Evolutionary conservation across 2,888 invertebrate species (phyloP).

Genomic region (Bedellia somnulentella): DNA sequence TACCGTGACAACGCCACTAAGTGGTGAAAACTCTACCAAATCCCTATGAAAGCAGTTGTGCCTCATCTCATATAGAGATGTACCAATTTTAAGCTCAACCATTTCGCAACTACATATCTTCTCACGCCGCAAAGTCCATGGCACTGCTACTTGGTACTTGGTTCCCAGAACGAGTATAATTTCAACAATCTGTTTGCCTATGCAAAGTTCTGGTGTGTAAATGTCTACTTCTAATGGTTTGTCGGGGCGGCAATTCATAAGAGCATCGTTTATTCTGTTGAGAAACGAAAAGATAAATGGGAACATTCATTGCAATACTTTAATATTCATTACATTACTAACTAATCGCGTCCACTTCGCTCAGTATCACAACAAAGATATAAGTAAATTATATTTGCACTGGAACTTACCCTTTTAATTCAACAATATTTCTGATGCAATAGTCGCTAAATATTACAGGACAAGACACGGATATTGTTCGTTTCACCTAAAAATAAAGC

Average conservation of each 20-base stretch:
- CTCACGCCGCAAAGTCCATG: constrained; percentile 35
- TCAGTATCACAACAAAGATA: too few relatives aligned
- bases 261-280: constrained; percentile 40
- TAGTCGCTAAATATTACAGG: constrained; percentile 46
- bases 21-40: constrained; percentile 29
- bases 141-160: constrained; percentile 26
- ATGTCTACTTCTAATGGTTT: constrained; percentile 28
- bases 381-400: too few relatives aligned
- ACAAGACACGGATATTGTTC: constrained; percentile 38
- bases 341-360: too few relatives aligned
- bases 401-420: constrained; percentile 44
- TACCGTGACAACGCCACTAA: constrained; percentile 36
- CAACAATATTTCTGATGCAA: constrained; percentile 47
- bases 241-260: constrained; percentile 33
- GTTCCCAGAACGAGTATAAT: constrained; percentile 39
- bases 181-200: constrained; percentile 24
- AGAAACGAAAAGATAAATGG: too few relatives aligned
- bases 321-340: too few relatives aligned
- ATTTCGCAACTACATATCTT: constrained; percentile 48
- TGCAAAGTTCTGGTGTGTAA: constrained; percentile 39
- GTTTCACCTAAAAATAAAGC: constrained; percentile 37
- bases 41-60: constrained; percentile 37
- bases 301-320: too few relatives aligned
- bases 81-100: constrained; percentile 36
- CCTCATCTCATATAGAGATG: constrained; percentile 38